Conservation (phyloP, 2,888 invertebrate species). For the Aphodius sticticus region DNA sequence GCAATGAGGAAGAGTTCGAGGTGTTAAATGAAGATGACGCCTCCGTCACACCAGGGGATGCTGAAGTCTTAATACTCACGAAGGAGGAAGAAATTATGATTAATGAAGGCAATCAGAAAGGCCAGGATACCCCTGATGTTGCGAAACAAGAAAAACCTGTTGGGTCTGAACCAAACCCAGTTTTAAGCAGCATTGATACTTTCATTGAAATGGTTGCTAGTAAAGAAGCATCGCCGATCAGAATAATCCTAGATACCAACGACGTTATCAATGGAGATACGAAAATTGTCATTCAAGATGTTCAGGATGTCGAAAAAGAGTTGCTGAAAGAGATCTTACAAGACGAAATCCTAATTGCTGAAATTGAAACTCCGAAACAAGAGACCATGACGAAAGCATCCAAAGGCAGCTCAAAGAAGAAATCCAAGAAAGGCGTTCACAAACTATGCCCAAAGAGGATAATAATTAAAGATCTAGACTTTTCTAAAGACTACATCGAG, state of each 20-base stretch:
- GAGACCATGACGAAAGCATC: slow-evolving; percentile 7
- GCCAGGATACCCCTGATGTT: slow-evolving; percentile 7
- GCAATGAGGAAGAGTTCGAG: slow-evolving; percentile 45
- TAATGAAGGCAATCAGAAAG: slow-evolving; percentile 11
- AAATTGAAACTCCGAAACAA: slow-evolving; percentile 11
- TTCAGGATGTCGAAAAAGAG: slow-evolving; percentile 49
- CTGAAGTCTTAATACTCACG: slow-evolving; percentile 45
- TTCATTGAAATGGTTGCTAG: slow-evolving; percentile 26
- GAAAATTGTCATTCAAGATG: slow-evolving; percentile 42
- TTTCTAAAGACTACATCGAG: slow-evolving; percentile 13
- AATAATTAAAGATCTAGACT: slow-evolving; percentile 30
- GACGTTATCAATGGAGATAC: slow-evolving; percentile 37
- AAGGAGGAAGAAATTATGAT: slow-evolving; percentile 18
- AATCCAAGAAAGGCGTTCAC: slow-evolving; percentile 28
- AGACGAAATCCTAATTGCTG: slow-evolving; percentile 30
- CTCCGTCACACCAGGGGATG: slow-evolving; percentile 44
- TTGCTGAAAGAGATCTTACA: slow-evolving; percentile 37
- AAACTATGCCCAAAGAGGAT: slow-evolving; percentile 30
- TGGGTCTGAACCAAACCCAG: background rate
- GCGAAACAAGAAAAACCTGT: slow-evolving; percentile 15
- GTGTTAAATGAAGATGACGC: slow-evolving; percentile 29
- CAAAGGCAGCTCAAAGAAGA: slow-evolving; percentile 31
- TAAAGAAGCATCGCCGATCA: slow-evolving; percentile 12
- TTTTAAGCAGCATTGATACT: background rate
- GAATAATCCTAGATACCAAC: slow-evolving; percentile 9